Evolutionary conservation across 1,140 invertebrate species (phyloP).

Genomic region (Stegodyphus dumicola): DNA sequence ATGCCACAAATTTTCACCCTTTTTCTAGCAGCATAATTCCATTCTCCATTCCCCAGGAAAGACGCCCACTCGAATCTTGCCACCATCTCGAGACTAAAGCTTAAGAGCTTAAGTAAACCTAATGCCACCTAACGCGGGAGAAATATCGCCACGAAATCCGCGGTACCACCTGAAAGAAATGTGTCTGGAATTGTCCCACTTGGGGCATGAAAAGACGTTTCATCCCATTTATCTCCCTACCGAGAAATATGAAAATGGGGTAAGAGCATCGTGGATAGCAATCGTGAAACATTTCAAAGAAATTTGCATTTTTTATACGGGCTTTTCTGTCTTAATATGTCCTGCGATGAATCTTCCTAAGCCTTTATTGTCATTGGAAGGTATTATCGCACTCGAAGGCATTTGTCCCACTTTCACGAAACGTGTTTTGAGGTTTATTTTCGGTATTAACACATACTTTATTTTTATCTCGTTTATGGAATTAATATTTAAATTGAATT

Average conservation of each 20-base stretch:
- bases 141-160: constrained; percentile 19
- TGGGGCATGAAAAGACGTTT: constrained; percentile 20
- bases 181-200: constrained; percentile 2
- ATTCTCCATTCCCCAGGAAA: not conserved
- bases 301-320: constrained; percentile 33
- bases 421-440: no score
- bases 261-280: constrained; percentile 5
- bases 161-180: constrained; percentile 18
- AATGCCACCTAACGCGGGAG: constrained; percentile 8
- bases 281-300: constrained; percentile 34
- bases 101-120: not conserved
- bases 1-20: no score
- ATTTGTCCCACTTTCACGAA: no score
- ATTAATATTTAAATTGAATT: no score
- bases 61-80: not conserved
- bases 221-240: constrained; percentile 31
- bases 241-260: constrained; percentile 16
- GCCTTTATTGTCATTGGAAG: constrained; percentile 19
- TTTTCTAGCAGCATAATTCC: no score
- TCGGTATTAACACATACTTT: no score
- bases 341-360: constrained; percentile 25
- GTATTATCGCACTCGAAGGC: not conserved
- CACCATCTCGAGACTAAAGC: not conserved
- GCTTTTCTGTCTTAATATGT: not conserved
- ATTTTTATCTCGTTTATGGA: no score